phyloP scores from a whole-genome alignment of 2,797 vertebrate genomes.

The Falco naumanni region DNA sequence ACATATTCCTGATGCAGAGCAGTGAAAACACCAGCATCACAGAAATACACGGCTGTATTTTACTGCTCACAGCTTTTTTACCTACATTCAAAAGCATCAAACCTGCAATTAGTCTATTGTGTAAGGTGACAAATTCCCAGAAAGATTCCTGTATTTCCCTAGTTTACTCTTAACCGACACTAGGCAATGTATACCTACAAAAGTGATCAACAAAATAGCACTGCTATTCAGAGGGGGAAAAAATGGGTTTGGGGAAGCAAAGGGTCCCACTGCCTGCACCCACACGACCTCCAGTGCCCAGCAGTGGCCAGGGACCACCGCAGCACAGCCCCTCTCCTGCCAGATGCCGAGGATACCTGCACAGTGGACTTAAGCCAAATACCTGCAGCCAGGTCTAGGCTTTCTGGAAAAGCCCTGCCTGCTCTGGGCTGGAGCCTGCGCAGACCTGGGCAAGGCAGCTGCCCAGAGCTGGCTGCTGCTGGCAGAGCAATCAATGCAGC shows the following conservation, averaged over 20 bases:
- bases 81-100: background rate
- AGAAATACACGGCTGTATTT: background rate
- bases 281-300: accelerated
- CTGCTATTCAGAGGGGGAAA: background rate
- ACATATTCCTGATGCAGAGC: background rate
- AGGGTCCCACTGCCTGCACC: background rate
- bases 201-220: background rate
- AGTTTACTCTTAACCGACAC: background rate
- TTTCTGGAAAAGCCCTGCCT: background rate
- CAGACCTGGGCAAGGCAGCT: accelerated
- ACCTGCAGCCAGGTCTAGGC: accelerated
- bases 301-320: background rate
- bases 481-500: background rate
- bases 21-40: background rate
- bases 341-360: background rate
- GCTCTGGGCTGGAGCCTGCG: background rate
- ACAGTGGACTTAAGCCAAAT: accelerated
- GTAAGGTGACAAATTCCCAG: background rate
- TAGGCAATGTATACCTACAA: background rate
- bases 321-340: accelerated
- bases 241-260: accelerated
- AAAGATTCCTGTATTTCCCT: background rate
- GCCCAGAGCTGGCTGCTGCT: accelerated
- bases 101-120: background rate
- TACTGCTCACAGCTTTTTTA: background rate